These are phyloP conservation scores for Oryzias curvinotus DNA, from an alignment of 2,113 vertebrate genomes.

Conservation along the genomic window DNA sequence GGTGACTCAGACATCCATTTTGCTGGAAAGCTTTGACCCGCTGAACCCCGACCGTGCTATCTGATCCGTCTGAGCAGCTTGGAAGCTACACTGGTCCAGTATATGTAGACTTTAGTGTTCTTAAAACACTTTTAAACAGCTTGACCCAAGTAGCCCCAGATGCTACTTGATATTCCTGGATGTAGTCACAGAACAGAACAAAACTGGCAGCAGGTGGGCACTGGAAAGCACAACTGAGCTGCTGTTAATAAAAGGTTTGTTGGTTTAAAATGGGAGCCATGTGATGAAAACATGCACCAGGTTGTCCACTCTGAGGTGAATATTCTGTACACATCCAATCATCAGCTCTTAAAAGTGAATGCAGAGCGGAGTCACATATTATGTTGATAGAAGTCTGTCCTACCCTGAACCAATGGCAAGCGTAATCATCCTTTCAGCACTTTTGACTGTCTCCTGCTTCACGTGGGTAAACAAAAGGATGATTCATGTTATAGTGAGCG, in stretches of 20 bases:
- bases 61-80: conserved; percentile 31
- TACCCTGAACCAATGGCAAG: conserved; percentile 6
- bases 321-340: conserved; percentile 10
- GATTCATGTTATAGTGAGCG: background rate
- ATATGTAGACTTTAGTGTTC: conserved; percentile 22
- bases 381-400: conserved; percentile 26
- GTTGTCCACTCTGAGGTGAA: background rate
- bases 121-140: conserved; percentile 21
- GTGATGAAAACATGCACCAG: background rate
- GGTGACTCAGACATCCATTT: conserved; percentile 24
- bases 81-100: background rate
- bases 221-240: background rate
- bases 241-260: background rate
- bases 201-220: background rate
- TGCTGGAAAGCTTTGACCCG: conserved; percentile 29
- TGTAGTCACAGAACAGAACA: conserved; percentile 4
- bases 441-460: no score
- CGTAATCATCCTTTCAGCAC: conserved; percentile 35
- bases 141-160: conserved; percentile 26
- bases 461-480: conserved; percentile 29
- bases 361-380: conserved; percentile 8
- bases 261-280: background rate
- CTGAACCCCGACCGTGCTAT: conserved; percentile 24
- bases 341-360: conserved; percentile 19
- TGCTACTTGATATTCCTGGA: conserved; percentile 28